Percentiles rank a stretch among this genome's conserved stretches.
Conservation (phyloP, 1,140 invertebrate species). For the Cyclina sinensis region DNA sequence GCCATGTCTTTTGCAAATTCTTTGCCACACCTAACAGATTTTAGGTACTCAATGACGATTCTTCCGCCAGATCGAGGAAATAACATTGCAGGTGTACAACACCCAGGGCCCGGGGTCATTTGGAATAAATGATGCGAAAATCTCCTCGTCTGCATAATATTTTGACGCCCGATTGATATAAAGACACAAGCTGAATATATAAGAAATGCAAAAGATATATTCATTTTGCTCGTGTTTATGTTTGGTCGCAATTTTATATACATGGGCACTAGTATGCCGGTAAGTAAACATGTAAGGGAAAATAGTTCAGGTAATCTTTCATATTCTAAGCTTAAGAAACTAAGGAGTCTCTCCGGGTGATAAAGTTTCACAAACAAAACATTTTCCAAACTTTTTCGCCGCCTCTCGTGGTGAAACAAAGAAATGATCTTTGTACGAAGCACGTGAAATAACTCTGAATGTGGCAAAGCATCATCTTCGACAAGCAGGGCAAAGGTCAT, state of each 20-base stretch:
- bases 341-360: conserved; percentile 19
- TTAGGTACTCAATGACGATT: not conserved
- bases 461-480: conserved; percentile 50
- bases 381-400: not conserved
- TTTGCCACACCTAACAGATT: not conserved
- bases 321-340: conserved; percentile 29
- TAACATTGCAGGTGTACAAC: conserved; percentile 45
- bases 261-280: not conserved
- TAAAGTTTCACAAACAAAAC: conserved; percentile 34
- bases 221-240: not conserved
- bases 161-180: conserved; percentile 17
- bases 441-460: conserved; percentile 20
- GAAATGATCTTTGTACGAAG: not conserved
- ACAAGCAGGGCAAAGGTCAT: conserved; percentile 24
- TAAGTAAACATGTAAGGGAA: not conserved
- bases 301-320: conserved; percentile 45
- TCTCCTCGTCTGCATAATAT: conserved; percentile 4
- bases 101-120: conserved; percentile 17
- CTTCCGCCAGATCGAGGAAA: conserved; percentile 15
- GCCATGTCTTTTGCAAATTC: conserved; percentile 37
- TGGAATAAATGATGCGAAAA: conserved; percentile 23
- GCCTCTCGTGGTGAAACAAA: not conserved
- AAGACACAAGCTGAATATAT: conserved; percentile 13
- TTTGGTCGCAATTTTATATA: not conserved
- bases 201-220: not conserved